Evolutionary conservation across 2,888 invertebrate species (phyloP).

Genomic region (Cryptops parisi): DNA sequence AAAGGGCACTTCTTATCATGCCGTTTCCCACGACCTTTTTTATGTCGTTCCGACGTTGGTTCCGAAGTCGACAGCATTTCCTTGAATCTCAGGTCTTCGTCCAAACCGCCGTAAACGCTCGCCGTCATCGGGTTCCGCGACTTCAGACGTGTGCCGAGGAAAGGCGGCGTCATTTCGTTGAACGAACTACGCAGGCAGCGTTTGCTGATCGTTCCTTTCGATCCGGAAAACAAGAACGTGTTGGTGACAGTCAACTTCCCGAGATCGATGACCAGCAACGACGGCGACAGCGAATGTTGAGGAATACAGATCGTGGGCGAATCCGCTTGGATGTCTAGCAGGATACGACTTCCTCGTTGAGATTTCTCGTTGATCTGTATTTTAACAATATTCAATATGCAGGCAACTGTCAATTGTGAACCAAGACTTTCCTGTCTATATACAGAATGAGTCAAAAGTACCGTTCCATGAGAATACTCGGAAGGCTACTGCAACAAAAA

Average conservation of each 20-base stretch:
- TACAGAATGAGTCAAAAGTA: no score
- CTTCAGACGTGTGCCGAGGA: no score
- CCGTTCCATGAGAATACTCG: no score
- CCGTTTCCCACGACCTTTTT: no score
- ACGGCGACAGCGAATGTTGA: constrained; percentile 59
- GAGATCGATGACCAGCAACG: constrained; percentile 64
- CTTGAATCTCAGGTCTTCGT: no score
- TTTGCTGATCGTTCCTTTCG: constrained; percentile 21
- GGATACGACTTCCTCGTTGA: constrained; percentile 35
- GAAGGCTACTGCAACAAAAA: no score
- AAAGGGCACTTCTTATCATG: no score
- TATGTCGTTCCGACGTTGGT: no score
- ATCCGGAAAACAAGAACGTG: constrained; percentile 43
- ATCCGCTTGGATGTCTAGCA: constrained; percentile 48
- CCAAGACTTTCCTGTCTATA: no score
- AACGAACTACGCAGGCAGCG: background rate
- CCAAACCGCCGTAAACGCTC: background rate
- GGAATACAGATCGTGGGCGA: constrained; percentile 78
- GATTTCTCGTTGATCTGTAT: constrained; percentile 9
- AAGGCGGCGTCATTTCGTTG: constrained; percentile 6
- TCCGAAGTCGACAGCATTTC: no score
- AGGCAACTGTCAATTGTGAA: no score
- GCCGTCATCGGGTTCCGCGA: background rate
- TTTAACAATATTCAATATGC: no score
- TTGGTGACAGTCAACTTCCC: constrained; percentile 63